A percentile compares a stretch with the other conserved stretches of the same genome.
phyloP scores from a whole-genome alignment of 2,888 invertebrate species.

The Drosophila formosana region DNA sequence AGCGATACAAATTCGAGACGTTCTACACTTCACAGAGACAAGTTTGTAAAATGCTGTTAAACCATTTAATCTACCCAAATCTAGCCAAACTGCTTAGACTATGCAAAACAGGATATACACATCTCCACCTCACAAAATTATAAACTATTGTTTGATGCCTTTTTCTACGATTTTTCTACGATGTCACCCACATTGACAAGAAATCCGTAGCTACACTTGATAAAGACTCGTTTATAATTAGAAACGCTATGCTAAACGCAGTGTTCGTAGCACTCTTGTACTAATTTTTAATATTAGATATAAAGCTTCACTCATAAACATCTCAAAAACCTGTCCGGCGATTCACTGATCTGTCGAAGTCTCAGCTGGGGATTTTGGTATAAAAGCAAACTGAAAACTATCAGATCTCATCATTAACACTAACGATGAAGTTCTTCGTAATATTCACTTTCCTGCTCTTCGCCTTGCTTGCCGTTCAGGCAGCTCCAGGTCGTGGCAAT shows the following conservation, averaged over 20 bases:
- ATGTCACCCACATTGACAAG: background rate
- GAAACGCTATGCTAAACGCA: constrained; percentile 25
- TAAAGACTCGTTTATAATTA: constrained; percentile 39
- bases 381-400: constrained; percentile 35
- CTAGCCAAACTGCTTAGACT: background rate
- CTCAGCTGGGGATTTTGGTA: constrained; percentile 19
- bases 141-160: background rate
- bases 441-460: constrained; percentile 58
- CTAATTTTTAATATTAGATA: constrained; percentile 11
- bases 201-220: background rate
- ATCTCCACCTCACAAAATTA: background rate
- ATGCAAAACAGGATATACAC: background rate
- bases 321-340: constrained; percentile 39
- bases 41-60: too few relatives aligned
- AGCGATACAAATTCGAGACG: too few relatives aligned
- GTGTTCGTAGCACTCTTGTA: background rate
- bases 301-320: constrained; percentile 15
- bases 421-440: constrained; percentile 67
- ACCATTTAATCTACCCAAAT: too few relatives aligned
- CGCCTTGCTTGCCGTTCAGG: constrained; percentile 53
- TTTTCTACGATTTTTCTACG: background rate
- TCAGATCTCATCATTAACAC: constrained; percentile 39
- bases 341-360: background rate
- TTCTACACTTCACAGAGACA: too few relatives aligned
- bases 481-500: background rate